Percentiles rank a stretch among this genome's conserved stretches.
These are phyloP conservation scores for Amblyjoppa fuscipennis DNA, from an alignment of 2,888 invertebrate species.

Conservation along the genomic window DNA sequence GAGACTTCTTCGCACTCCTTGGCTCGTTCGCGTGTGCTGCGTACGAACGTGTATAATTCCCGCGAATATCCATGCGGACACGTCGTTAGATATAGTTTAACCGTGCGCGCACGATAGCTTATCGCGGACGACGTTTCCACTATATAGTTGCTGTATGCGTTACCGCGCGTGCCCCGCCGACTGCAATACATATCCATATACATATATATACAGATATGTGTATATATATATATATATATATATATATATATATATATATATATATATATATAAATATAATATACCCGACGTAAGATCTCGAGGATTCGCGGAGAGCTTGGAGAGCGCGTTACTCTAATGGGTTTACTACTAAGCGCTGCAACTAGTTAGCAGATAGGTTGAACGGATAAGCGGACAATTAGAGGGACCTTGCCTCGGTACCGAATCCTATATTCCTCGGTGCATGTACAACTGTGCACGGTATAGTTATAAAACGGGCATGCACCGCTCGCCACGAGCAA, in stretches of 20 bases:
- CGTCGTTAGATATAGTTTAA: conserved; percentile 58
- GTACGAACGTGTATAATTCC: conserved; percentile 29
- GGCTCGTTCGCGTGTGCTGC: conserved; percentile 57
- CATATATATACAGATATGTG: not conserved
- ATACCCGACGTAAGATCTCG: conserved; percentile 40
- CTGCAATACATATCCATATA: conserved; percentile 31
- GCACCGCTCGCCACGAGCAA: conserved; percentile 33
- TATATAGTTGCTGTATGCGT: conserved; percentile 1
- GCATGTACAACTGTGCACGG: conserved; percentile 4
- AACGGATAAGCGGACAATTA: conserved; percentile 67
- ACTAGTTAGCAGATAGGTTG: conserved; percentile 58
- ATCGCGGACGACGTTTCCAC: conserved; percentile 51
- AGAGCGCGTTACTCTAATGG: conserved; percentile 61
- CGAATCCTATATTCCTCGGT: conserved; percentile 17
- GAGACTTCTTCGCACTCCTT: conserved; percentile 39
- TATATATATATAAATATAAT: not conserved
- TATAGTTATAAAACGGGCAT: not conserved
- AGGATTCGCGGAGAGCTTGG: conserved; percentile 53
- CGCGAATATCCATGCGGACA: conserved; percentile 55
- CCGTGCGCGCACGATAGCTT: conserved; percentile 60
- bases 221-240: not conserved
- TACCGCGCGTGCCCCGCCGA: conserved; percentile 55
- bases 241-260: not conserved
- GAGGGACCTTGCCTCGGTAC: conserved; percentile 51
- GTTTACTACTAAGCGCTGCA: conserved; percentile 52